A percentile compares a stretch with the other conserved stretches of the same genome.
phyloP scores from a whole-genome alignment of 2,113 vertebrate genomes.

The Siniperca knerii region DNA sequence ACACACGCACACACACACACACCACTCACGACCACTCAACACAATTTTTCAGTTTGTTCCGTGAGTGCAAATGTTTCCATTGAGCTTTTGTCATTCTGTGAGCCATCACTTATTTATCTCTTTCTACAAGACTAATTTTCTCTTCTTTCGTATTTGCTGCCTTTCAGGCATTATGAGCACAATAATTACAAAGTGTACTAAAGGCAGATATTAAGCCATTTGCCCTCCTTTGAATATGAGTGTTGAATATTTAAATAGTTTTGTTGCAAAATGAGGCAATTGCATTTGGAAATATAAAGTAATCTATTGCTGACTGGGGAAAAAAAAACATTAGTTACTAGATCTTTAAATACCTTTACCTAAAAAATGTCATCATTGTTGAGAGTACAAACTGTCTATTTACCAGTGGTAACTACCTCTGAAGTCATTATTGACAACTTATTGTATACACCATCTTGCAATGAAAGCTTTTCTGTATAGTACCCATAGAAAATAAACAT shows the following conservation, averaged over 20 bases:
- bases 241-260: not conserved
- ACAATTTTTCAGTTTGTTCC: conserved; percentile 17
- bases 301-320: not conserved
- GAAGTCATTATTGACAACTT: not conserved
- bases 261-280: not conserved
- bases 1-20: conserved; percentile 15
- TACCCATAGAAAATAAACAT: not conserved
- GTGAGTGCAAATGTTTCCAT: not conserved
- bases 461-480: not conserved
- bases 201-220: not conserved
- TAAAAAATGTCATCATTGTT: not conserved
- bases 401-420: not conserved
- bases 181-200: conserved; percentile 1
- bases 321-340: not conserved
- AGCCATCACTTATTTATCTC: conserved; percentile 6
- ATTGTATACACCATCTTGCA: not conserved
- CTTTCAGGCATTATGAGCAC: conserved; percentile 13
- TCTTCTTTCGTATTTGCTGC: not conserved
- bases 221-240: conserved; percentile 7
- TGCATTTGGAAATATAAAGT: not conserved
- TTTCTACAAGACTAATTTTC: not conserved
- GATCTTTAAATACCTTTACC: not conserved
- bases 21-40: not conserved
- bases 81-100: conserved; percentile 2
- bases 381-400: not conserved